These are phyloP conservation scores for Caerostris darwini DNA, from an alignment of 1,140 invertebrate genomes.

Conservation along the genomic window DNA sequence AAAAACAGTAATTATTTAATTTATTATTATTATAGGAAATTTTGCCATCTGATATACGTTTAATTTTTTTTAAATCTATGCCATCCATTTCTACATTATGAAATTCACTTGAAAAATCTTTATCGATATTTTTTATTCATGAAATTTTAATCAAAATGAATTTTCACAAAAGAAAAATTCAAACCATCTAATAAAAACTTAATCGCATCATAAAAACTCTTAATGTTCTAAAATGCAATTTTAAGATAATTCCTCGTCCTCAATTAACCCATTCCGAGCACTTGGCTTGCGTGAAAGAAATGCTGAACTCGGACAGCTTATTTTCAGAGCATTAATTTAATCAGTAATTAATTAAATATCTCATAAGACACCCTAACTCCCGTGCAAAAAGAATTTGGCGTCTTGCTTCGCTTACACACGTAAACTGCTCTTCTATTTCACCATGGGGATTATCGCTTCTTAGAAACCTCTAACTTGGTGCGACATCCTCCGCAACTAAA, in stretches of 20 bases:
- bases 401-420: slow-evolving; percentile 39
- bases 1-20: too few species aligned
- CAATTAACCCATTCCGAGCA: slow-evolving; percentile 34
- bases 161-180: not conserved
- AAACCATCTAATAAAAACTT: not conserved
- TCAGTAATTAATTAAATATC: slow-evolving; percentile 63
- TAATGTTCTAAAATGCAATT: slow-evolving; percentile 17
- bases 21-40: too few species aligned
- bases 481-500: slow-evolving; percentile 32
- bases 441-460: slow-evolving; percentile 51
- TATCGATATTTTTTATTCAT: too few species aligned
- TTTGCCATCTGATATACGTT: too few species aligned
- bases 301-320: slow-evolving; percentile 21
- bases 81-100: too few species aligned
- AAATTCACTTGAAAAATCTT: too few species aligned
- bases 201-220: slow-evolving; percentile 1
- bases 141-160: not conserved
- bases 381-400: slow-evolving; percentile 10
- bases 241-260: slow-evolving; percentile 16
- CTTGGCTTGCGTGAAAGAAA: slow-evolving; percentile 31
- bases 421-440: slow-evolving; percentile 53
- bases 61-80: too few species aligned
- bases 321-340: slow-evolving; percentile 46
- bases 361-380: slow-evolving; percentile 40
- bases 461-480: slow-evolving; percentile 42